Evolutionary conservation across 2,797 vertebrate species (phyloP).

Genomic region (Oreochromis grahami): DNA sequence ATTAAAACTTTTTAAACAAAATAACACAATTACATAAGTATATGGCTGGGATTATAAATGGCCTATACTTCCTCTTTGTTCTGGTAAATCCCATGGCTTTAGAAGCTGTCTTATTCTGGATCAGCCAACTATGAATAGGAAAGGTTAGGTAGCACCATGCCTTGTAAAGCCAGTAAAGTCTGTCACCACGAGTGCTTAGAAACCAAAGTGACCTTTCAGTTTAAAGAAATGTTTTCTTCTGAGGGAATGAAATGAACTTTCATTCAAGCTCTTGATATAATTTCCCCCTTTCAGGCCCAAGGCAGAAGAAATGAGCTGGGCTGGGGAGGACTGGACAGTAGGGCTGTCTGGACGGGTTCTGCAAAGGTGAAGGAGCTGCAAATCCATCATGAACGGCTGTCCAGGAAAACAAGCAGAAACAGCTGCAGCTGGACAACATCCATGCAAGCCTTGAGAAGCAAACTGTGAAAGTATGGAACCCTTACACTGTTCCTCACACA

Average conservation of each 20-base stretch:
- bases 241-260: neutral
- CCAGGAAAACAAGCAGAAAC: constrained; percentile 80
- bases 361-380: constrained; percentile 78
- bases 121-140: neutral
- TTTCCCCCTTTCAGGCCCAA: constrained; percentile 2
- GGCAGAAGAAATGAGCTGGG: constrained; percentile 78
- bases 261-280: neutral
- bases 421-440: constrained; percentile 80
- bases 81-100: neutral
- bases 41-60: neutral
- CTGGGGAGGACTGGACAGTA: constrained; percentile 80
- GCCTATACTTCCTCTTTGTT: constrained; percentile 8
- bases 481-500: neutral
- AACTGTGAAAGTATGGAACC: constrained; percentile 66
- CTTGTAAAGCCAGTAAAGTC: too few relatives aligned
- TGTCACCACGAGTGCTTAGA: neutral
- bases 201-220: neutral
- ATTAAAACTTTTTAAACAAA: too few relatives aligned
- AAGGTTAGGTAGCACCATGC: neutral
- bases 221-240: neutral
- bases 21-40: too few relatives aligned
- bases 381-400: constrained; percentile 73
- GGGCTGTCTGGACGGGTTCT: constrained; percentile 76
- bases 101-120: constrained; percentile 4
- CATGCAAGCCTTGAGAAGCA: constrained; percentile 76